These are phyloP conservation scores for Ooceraea biroi DNA, from an alignment of 1,140 invertebrate species.

Conservation along the genomic window DNA sequence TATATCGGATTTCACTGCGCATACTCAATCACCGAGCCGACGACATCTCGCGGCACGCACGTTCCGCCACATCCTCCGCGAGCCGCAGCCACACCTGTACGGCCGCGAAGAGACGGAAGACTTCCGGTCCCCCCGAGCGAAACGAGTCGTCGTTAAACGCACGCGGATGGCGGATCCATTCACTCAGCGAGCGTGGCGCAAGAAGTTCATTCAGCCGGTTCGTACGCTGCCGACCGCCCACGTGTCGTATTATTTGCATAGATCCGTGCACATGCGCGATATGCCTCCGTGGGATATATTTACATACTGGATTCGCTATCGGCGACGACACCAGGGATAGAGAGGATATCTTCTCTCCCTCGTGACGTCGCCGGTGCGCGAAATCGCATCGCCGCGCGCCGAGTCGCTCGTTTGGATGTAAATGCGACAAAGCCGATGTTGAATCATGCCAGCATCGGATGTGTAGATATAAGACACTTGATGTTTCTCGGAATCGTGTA, in stretches of 20 bases:
- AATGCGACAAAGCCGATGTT: conserved; percentile 61
- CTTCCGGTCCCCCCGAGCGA: conserved; percentile 70
- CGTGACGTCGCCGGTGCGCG: conserved; percentile 26
- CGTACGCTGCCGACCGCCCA: conserved; percentile 71
- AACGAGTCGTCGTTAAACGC: conserved; percentile 72
- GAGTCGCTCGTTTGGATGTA: conserved; percentile 73
- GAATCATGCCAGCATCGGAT: conserved; percentile 55
- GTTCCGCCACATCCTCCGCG: conserved; percentile 15
- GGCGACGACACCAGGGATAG: conserved; percentile 46
- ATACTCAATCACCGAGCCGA: not conserved
- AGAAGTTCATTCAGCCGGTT: conserved; percentile 76
- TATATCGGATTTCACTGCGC: conserved; percentile 4
- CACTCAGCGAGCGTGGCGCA: conserved; percentile 77
- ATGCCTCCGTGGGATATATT: conserved; percentile 68
- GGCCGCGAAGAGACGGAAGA: conserved; percentile 68
- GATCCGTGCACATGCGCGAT: conserved; percentile 64
- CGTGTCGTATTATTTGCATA: conserved; percentile 76
- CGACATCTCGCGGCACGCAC: not conserved
- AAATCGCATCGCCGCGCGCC: conserved; percentile 57
- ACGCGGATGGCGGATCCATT: conserved; percentile 76
- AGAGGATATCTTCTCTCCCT: conserved; percentile 13
- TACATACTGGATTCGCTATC: conserved; percentile 77
- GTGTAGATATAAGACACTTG: conserved; percentile 37
- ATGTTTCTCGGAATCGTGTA: conserved; percentile 17
- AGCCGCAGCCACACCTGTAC: conserved; percentile 71